Conservation (phyloP, 2,797 vertebrate genomes). For the Schizopygopsis pylzovi region DNA sequence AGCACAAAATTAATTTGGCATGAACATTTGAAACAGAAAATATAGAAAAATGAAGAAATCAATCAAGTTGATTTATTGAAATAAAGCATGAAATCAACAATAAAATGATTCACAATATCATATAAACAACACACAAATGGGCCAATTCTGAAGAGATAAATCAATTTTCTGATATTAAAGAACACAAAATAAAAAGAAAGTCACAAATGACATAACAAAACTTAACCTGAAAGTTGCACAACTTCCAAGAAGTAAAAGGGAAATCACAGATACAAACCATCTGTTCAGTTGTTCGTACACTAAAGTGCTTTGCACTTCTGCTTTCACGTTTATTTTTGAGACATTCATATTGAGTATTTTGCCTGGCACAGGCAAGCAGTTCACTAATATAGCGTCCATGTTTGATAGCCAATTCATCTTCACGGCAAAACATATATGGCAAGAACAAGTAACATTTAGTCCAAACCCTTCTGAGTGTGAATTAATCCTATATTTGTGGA, state of each 20-base stretch:
- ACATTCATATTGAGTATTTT: slow-evolving; percentile 2
- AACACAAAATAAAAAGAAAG: neutral
- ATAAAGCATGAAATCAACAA: slow-evolving; percentile 10
- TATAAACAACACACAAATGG: neutral
- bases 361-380: slow-evolving; percentile 12
- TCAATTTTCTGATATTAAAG: neutral
- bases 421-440: neutral
- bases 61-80: slow-evolving; percentile 52
- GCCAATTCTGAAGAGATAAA: neutral
- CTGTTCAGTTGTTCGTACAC: slow-evolving; percentile 11
- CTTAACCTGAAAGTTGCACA: neutral
- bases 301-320: neutral
- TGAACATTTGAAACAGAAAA: neutral
- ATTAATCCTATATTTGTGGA: neutral
- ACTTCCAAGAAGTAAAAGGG: neutral
- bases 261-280: slow-evolving; percentile 31
- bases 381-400: slow-evolving; percentile 25
- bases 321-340: slow-evolving; percentile 22
- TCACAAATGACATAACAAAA: neutral
- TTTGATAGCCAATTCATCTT: slow-evolving; percentile 7
- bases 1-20: neutral
- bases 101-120: slow-evolving; percentile 6
- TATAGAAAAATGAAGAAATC: slow-evolving; percentile 28
- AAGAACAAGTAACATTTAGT: slow-evolving; percentile 15
- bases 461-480: neutral